Base-by-base conservation (phyloP, 2,113 vertebrate genomes). In the Coptodon rendalli region DNA sequence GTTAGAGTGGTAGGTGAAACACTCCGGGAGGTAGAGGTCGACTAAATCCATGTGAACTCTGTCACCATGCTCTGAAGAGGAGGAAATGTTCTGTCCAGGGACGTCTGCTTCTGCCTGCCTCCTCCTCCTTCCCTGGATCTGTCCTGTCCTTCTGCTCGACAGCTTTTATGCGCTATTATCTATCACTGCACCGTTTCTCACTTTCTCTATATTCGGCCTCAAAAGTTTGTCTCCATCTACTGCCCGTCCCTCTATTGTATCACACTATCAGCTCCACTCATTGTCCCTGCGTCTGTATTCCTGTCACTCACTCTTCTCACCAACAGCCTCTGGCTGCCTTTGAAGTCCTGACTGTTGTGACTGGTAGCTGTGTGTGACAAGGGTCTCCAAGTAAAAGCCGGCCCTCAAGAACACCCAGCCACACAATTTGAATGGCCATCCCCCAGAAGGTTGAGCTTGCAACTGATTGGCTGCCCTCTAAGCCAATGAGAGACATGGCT, bases 21-120 rank as follows among this genome's bases (percentile, higher is more conserved):
- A 96, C 95, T 95, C 95, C 11, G 95, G 95, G 84, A 96, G 95
- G 90, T 96, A 95, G 71, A 96, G 93, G 91, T 95, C 95, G 43
- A 96, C 94, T 94, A 96, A 91, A 95, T 96, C 95, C 95, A 96
- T 96, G 89, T 86, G 95, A 82, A 84, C 84, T 89, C 79, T 93
- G 89, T 80, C 86, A 94, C 84, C 95, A 95, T 95, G 80, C 86
- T 94, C 92, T 40, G 68, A 36, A 73, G 81, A 90, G 6, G 48
- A 89, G 68, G 66, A 89, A 63, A 38, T 5, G n/a, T 38, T 76
- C 52, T 50, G 61, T 79, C 82, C 22, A 7, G 24, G 48, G 56
- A 85, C 11, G 76, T 61, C 68, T 84, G 34, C 48, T 57, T 63
- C 56, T 66, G 19, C 56, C 81, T 86, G 8, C 29, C 36, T 78